A percentile compares a stretch with the other conserved stretches of the same genome.
Conservation (phyloP, 2,797 vertebrate species). For the Melanotaenia pygmaea region DNA sequence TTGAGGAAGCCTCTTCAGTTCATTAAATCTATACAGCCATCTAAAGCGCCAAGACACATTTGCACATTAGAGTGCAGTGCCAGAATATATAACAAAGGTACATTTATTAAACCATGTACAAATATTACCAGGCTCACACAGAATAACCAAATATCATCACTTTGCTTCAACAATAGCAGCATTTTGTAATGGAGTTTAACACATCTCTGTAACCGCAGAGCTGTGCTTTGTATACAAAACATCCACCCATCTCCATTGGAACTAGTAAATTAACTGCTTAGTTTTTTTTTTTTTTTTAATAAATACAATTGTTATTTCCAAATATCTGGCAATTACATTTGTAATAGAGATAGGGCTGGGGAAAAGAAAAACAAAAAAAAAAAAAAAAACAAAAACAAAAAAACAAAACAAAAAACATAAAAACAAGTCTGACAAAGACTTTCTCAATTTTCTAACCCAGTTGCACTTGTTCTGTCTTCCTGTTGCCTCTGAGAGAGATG, state of each 20-base stretch:
- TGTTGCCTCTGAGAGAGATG: slow-evolving; percentile 25
- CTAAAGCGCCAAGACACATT: background rate
- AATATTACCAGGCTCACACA: background rate
- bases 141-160: background rate
- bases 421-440: background rate
- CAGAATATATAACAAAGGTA: background rate
- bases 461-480: slow-evolving; percentile 20
- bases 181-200: no score
- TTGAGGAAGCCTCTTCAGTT: background rate
- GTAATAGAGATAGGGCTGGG: no score
- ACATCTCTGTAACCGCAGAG: background rate
- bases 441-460: slow-evolving; percentile 28
- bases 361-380: no score
- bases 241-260: background rate
- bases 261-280: no score
- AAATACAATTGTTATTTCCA: background rate
- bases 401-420: background rate
- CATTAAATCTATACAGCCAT: background rate
- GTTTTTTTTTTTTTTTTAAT: background rate
- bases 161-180: background rate
- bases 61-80: background rate
- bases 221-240: background rate
- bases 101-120: background rate
- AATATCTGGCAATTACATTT: background rate
- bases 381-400: no score